phyloP scores from a whole-genome alignment of 2,797 vertebrate species.

The Lates japonicus region DNA sequence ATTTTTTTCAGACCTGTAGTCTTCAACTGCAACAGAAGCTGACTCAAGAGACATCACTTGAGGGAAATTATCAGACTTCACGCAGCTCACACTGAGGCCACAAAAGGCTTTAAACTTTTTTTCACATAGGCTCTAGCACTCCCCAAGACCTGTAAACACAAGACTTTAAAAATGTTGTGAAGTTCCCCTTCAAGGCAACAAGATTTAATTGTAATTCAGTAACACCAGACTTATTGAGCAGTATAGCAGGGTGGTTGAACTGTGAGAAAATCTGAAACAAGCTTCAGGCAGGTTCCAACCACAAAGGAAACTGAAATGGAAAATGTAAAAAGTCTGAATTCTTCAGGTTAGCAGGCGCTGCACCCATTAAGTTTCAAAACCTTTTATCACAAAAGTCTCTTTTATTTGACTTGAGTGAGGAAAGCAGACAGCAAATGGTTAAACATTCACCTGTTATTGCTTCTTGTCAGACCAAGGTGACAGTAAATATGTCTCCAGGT shows the following conservation, averaged over 20 bases:
- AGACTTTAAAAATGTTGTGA: background rate
- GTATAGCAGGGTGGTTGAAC: background rate
- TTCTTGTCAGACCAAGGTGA: conserved; percentile 54
- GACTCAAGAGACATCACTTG: too few relatives aligned
- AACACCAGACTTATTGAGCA: background rate
- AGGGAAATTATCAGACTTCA: background rate
- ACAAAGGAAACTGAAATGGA: background rate
- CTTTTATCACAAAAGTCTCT: background rate
- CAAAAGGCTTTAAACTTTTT: background rate
- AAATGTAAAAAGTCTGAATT: background rate
- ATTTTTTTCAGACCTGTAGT: too few relatives aligned
- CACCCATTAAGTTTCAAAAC: background rate
- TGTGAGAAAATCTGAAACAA: background rate
- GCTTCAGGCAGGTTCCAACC: background rate
- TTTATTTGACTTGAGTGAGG: background rate
- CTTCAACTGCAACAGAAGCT: too few relatives aligned
- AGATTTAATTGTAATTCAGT: background rate
- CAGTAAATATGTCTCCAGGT: conserved; percentile 66
- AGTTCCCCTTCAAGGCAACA: background rate
- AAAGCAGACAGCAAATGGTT: conserved; percentile 42
- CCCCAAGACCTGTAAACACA: background rate
- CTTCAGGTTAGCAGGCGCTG: background rate
- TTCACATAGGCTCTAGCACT: background rate
- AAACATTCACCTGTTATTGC: conserved; percentile 61
- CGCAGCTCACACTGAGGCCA: background rate